phyloP scores from a whole-genome alignment of 2,888 invertebrate genomes.

The Tenthredo distinguenda region DNA sequence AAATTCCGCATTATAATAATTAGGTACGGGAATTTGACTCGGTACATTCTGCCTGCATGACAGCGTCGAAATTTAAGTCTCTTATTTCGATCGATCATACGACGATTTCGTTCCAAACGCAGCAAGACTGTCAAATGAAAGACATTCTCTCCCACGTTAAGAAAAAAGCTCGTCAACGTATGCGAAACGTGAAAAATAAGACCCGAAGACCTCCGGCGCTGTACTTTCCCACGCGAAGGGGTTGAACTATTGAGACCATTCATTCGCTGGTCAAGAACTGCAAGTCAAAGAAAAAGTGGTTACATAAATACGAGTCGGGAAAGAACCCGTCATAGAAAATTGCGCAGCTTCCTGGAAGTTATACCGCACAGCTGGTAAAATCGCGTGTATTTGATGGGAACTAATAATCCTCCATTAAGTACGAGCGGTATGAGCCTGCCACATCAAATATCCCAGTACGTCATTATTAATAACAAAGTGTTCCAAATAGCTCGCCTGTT shows the following conservation, averaged over 20 bases:
- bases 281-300: neutral
- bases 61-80: neutral
- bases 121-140: neutral
- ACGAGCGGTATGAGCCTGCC: conserved; percentile 36
- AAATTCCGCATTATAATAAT: neutral
- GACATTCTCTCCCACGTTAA: neutral
- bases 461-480: conserved; percentile 49
- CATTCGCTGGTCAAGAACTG: neutral
- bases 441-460: conserved; percentile 40
- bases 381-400: conserved; percentile 50
- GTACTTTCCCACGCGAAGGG: neutral
- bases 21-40: neutral
- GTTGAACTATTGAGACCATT: neutral
- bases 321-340: neutral
- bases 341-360: conserved; percentile 2
- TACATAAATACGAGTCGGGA: neutral
- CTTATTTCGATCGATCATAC: neutral
- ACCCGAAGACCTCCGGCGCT: neutral
- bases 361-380: conserved; percentile 25
- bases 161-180: neutral
- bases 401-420: conserved; percentile 47
- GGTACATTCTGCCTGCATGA: neutral
- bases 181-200: neutral
- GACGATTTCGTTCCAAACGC: neutral
- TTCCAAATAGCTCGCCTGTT: conserved; percentile 31